phyloP scores from a whole-genome alignment of 2,797 vertebrate genomes.

The Paedocypris micromegethes region DNA sequence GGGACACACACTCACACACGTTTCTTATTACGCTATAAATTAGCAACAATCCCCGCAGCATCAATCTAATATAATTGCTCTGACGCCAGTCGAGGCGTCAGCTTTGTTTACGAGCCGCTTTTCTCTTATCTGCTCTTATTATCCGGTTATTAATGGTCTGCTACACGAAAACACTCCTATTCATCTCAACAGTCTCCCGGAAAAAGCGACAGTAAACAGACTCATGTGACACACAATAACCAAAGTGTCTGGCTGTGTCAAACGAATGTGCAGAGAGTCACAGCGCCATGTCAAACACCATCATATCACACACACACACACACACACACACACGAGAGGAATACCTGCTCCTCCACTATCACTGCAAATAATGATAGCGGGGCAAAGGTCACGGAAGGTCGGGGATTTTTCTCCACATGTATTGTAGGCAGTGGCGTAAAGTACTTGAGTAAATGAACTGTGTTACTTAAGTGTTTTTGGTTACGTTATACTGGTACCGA shows the following conservation, averaged over 20 bases:
- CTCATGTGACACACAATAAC: conserved; percentile 46
- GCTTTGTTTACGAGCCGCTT: conserved; percentile 44
- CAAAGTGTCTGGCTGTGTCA: conserved; percentile 62
- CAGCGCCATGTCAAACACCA: conserved; percentile 59
- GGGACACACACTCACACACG: conserved; percentile 17
- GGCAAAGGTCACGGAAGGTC: too few relatives aligned
- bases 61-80: conserved; percentile 45
- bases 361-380: too few relatives aligned
- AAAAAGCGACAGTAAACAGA: conserved; percentile 31
- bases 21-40: conserved; percentile 9
- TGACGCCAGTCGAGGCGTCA: conserved; percentile 45
- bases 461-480: too few relatives aligned
- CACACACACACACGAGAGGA: conserved; percentile 13
- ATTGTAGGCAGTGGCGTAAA: too few relatives aligned
- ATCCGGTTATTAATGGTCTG: conserved; percentile 51
- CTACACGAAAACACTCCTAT: conserved; percentile 42
- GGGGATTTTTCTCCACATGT: too few relatives aligned
- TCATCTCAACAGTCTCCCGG: conserved; percentile 33
- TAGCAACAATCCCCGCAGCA: conserved; percentile 34
- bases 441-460: too few relatives aligned
- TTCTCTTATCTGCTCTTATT: conserved; percentile 45
- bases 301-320: conserved; percentile 60
- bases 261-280: conserved; percentile 58
- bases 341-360: too few relatives aligned
- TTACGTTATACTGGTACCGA: too few relatives aligned